Conservation (phyloP, 1,140 invertebrate genomes). For the Argopecten irradians region DNA sequence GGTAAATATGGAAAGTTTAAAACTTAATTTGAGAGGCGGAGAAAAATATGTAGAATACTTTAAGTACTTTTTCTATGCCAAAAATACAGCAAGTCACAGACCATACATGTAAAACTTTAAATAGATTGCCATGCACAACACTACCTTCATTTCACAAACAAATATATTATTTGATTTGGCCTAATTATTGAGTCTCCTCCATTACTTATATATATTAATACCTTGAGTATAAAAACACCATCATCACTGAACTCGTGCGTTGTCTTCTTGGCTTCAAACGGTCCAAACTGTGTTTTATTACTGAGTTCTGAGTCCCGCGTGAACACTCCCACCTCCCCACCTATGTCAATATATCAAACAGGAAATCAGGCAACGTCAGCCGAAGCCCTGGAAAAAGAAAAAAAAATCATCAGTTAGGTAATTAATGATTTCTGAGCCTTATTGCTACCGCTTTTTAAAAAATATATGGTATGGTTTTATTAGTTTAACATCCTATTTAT, state of each 20-base stretch:
- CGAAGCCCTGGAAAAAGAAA: conserved; percentile 70
- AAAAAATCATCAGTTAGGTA: neutral
- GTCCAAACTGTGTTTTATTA: conserved; percentile 77
- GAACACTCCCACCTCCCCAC: conserved; percentile 71
- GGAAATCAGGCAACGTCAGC: conserved; percentile 75
- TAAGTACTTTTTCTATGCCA: no score
- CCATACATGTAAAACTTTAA: no score
- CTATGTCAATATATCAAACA: conserved; percentile 71
- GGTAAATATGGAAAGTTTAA: no score
- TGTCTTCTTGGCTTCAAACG: conserved; percentile 76
- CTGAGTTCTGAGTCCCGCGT: conserved; percentile 63
- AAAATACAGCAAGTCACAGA: no score
- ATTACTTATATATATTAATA: conserved; percentile 41
- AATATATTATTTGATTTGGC: no score
- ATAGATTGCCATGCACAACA: no score
- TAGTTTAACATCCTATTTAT: neutral
- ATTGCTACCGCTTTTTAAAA: neutral
- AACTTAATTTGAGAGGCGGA: no score
- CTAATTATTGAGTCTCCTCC: no score
- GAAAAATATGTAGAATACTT: no score
- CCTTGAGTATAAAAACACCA: conserved; percentile 75
- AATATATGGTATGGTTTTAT: no score
- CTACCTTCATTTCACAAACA: no score
- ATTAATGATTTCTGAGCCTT: neutral
- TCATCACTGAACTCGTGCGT: conserved; percentile 71